phyloP scores from a whole-genome alignment of 2,113 vertebrate genomes.

The Trichechus manatus region DNA sequence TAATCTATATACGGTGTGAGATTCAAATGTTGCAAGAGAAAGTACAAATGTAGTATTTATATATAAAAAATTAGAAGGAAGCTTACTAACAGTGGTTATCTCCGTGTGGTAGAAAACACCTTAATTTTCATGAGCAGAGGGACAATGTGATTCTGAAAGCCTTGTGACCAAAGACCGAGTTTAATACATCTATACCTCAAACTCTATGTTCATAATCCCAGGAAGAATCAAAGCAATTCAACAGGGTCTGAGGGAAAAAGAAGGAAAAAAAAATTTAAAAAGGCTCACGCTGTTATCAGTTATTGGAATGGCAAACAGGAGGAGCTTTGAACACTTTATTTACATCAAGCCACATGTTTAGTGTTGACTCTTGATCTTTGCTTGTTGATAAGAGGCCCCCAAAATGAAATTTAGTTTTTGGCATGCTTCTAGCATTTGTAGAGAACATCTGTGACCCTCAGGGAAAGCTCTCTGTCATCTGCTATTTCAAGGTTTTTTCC shows the following conservation, averaged over 20 bases:
- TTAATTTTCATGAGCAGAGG: slow-evolving; percentile 10
- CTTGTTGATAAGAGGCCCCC: slow-evolving; percentile 29
- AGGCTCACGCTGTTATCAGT: slow-evolving; percentile 33
- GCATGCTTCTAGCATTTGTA: slow-evolving; percentile 13
- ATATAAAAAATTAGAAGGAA: background rate
- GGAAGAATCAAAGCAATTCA: slow-evolving; percentile 23
- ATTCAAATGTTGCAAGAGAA: background rate
- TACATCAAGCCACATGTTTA: slow-evolving; percentile 39
- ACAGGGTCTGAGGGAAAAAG: background rate
- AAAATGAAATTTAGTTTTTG: slow-evolving; percentile 43
- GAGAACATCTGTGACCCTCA: slow-evolving; percentile 58
- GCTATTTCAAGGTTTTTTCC: slow-evolving; percentile 37
- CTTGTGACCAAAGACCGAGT: background rate
- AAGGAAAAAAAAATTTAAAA: no score
- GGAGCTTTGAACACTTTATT: slow-evolving; percentile 54
- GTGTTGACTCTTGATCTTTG: slow-evolving; percentile 55
- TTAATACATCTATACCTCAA: background rate
- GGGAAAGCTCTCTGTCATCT: background rate
- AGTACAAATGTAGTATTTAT: background rate
- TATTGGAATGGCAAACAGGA: slow-evolving; percentile 45
- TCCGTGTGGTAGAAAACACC: background rate
- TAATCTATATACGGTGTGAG: background rate
- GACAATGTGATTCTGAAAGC: background rate
- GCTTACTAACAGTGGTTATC: background rate
- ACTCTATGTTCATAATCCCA: background rate